Evolutionary conservation across 2,888 invertebrate genomes (phyloP), one percentile per base, ranked within the genome.

Genomic region (Acanthosoma haemorrhoidale): DNA sequence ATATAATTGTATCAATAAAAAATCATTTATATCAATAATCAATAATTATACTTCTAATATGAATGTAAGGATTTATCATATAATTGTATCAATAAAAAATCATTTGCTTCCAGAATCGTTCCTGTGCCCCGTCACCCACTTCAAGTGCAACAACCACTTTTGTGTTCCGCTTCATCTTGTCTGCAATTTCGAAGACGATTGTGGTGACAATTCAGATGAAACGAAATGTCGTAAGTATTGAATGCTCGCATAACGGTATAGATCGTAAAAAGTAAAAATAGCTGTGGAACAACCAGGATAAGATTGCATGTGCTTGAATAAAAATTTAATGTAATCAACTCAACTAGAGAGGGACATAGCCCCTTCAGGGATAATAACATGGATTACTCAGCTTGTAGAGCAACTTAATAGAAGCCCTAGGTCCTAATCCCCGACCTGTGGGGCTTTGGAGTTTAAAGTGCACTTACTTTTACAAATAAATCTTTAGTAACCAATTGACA

Each of bases 101-200:
- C 36, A 63, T 43, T 51, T 41, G 32, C 70, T 75, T n/a, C 29
- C 76, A 78, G 82, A 82, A 72, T 78, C 80, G 1, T 81, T 79
- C 75, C 75, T 76, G 15, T 83, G 82, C 74, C 81, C 81, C 0
- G 74, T 73, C 15, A 80, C 80, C 0, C 82, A 82, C 75, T 79
- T 80, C 74, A 83, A 83, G 76, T 83, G 83, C 75, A 76, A 76
- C 70, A 83, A 83, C 76, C 79, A 82, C 75, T 80, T 78, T 75
- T 83, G 83, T 76, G 77, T 75, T n/a, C 75, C 75, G 0, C 73
- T 74, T 2, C 75, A 76, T 43, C 68, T 71, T 31, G 74, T 75
- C 9, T 77, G 77, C 63, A 75, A 77, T 71, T 76, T 76, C 59
- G 73, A 72, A 25, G 75, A 77, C 66, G 76, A 77, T 70, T 77